Base-by-base conservation (phyloP, 2,797 vertebrate genomes). In the Somateria mollissima region DNA sequence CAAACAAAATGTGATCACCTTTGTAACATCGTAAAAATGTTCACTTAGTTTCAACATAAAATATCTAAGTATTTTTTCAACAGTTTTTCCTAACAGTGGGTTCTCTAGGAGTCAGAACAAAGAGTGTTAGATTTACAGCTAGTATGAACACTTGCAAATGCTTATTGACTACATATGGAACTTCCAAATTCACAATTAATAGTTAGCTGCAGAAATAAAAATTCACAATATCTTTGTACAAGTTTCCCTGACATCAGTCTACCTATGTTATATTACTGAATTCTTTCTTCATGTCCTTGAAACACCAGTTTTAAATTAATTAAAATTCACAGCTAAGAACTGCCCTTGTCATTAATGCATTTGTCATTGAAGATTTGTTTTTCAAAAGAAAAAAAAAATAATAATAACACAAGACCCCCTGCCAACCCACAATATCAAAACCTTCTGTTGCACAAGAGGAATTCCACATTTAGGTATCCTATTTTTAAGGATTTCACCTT, bases 191-290 rank as follows among this genome's bases (percentile, higher is more conserved):
- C 25, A 53, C 7, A 36, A 58, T 3, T 2, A 87, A 16, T 24
- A 49, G 15, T 49, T 12, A 58, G 12, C 13, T 74, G 17, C 3
- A 80, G 53, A 90, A 65, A 57, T 45, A 58, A 81, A 67, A 92
- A 37, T 54, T 53, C 36, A 47, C 27, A 58, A 4, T n/a, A 81
- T 39, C 7, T 18, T 69, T 69, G 22, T 28, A 49, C 0, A 0
- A 56, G 32, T 27, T 86, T 8, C 9, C 34, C 10, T 65, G 6
- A 37, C 30, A 6, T 8, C 27, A 66, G 12, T 13, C 45, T 28
- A 64, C 5, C 8, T 9, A 16, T 54, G 30, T 74, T 22, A n/a
- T 25, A 32, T 62, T 67, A 39, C 6, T 43, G 1, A 13, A 21
- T 47, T 4, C 10, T 58, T 92, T 73, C 21, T 86, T 17, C 12